Evolutionary conservation across 1,140 invertebrate species (phyloP).

Genomic region (Nylanderia fulva): DNA sequence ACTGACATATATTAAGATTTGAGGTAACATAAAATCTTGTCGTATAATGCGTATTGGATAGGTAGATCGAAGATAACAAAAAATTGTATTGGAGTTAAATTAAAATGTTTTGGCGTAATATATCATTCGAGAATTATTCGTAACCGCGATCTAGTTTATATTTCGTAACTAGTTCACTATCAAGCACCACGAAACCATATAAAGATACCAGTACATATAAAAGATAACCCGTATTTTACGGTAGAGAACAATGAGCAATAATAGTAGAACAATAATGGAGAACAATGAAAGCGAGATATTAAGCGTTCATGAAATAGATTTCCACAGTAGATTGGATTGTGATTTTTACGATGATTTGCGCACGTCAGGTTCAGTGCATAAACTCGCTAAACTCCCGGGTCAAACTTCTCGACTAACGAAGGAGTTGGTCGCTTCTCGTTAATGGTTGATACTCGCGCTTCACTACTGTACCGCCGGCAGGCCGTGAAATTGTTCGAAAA

Average conservation of each 20-base stretch:
- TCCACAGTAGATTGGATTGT: not conserved
- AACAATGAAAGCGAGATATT: too few relatives aligned
- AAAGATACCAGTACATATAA: slow-evolving; percentile 2
- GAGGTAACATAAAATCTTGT: too few relatives aligned
- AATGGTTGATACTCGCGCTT: slow-evolving; percentile 4
- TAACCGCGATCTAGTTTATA: not conserved
- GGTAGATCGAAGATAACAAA: too few relatives aligned
- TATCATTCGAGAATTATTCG: not conserved
- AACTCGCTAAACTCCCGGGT: not conserved
- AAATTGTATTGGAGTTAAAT: not conserved
- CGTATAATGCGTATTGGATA: too few relatives aligned
- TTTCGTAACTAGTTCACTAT: not conserved
- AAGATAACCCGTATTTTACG: not conserved
- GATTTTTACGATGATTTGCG: slow-evolving; percentile 9
- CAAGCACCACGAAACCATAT: not conserved
- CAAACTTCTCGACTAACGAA: slow-evolving; percentile 34
- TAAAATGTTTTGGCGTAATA: not conserved
- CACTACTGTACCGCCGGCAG: not conserved
- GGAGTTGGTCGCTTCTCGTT: slow-evolving; percentile 1
- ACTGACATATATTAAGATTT: not conserved
- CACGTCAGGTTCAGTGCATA: not conserved
- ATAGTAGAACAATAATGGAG: too few relatives aligned
- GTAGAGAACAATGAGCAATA: not conserved
- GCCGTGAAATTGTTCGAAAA: slow-evolving; percentile 70
- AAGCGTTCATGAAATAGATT: slow-evolving; percentile 1